Percentiles rank a stretch among this genome's conserved stretches.
Conservation (phyloP, 2,113 vertebrate species). For the Pachypanchax playfairii region DNA sequence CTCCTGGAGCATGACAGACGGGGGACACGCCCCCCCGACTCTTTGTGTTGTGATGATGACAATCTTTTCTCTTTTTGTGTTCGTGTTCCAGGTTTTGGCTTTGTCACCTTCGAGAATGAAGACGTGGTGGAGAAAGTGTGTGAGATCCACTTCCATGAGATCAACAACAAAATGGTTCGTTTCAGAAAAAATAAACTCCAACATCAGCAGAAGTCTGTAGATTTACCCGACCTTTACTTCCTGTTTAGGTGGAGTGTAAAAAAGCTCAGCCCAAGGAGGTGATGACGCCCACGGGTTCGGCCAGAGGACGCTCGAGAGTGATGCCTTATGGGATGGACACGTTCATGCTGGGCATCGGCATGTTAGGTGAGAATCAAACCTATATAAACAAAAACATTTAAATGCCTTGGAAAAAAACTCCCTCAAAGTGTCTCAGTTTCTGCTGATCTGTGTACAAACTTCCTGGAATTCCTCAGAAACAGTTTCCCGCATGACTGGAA, state of each 20-base stretch:
- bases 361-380: conserved; percentile 87
- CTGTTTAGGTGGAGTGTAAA: conserved; percentile 99
- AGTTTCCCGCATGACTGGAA: too few species aligned
- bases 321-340: conserved; percentile 99
- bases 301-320: conserved; percentile 93
- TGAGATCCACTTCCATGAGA: conserved; percentile 99
- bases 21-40: conserved; percentile 13
- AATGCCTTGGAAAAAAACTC: neutral
- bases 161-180: conserved; percentile 98
- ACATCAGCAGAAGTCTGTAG: too few species aligned
- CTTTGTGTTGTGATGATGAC: conserved; percentile 9
- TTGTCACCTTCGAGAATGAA: conserved; percentile 98
- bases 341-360: conserved; percentile 98
- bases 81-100: conserved; percentile 90
- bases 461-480: too few species aligned
- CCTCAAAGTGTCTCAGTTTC: neutral
- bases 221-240: conserved; percentile 9
- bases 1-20: conserved; percentile 18
- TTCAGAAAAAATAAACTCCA: neutral
- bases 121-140: conserved; percentile 99
- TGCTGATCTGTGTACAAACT: too few species aligned
- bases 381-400: neutral
- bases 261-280: conserved; percentile 99
- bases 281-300: conserved; percentile 96
- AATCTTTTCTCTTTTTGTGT: conserved; percentile 7